These are phyloP conservation scores for Leptopilina boulardi DNA, from an alignment of 1,140 invertebrate species.

Conservation along the genomic window DNA sequence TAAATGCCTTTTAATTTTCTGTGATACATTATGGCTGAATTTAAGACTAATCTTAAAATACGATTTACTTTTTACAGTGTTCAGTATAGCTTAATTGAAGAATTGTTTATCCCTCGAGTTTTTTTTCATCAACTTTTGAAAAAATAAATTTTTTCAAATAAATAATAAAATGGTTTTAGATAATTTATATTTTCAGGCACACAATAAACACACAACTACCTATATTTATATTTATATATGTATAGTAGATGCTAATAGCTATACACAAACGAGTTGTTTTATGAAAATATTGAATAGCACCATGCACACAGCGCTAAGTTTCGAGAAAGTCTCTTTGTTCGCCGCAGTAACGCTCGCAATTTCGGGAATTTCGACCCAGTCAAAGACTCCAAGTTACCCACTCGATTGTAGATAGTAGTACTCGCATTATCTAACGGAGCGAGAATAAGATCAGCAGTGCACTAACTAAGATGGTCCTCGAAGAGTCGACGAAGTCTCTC, in stretches of 20 bases:
- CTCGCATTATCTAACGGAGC: conserved; percentile 63
- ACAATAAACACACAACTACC: not conserved
- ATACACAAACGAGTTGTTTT: conserved; percentile 10
- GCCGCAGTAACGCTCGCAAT: conserved; percentile 57
- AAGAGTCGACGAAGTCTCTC: not conserved
- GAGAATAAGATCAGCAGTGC: conserved; percentile 47
- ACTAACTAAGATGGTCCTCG: conserved; percentile 18
- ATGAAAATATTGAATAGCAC: conserved; percentile 18
- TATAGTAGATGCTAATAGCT: not conserved
- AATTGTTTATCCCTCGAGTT: too few species aligned
- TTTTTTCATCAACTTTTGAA: too few species aligned
- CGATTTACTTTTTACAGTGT: too few species aligned
- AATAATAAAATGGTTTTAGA: not conserved
- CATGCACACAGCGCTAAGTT: conserved; percentile 2
- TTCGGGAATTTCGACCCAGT: conserved; percentile 57
- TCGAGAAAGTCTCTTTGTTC: conserved; percentile 43
- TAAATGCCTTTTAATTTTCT: too few species aligned
- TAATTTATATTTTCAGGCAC: not conserved
- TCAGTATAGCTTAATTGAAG: too few species aligned
- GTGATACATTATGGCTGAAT: too few species aligned
- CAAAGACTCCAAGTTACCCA: conserved; percentile 3
- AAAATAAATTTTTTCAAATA: too few species aligned
- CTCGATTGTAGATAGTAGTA: conserved; percentile 25
- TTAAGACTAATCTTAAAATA: too few species aligned
- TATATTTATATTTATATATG: not conserved